Percentiles rank a stretch among this genome's conserved stretches.
Conservation (phyloP, 2,888 invertebrate genomes). For the Caenorhabditis afra region DNA sequence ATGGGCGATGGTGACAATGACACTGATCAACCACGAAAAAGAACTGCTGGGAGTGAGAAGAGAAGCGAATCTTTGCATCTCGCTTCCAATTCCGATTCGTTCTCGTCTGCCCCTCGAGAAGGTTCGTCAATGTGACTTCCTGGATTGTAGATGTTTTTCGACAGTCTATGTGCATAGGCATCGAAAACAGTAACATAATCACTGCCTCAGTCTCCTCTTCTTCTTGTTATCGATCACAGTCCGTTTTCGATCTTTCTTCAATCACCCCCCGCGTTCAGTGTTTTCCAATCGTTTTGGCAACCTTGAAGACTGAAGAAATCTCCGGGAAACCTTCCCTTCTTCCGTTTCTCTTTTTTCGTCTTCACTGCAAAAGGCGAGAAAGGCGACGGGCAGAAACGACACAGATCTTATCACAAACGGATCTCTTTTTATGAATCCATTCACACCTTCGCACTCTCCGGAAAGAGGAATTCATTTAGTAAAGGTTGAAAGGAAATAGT, state of each 20-base stretch:
- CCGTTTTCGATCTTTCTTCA: neutral
- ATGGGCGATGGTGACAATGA: too few relatives aligned
- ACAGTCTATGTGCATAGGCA: slow-evolving; percentile 32
- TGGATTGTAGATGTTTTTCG: slow-evolving; percentile 24
- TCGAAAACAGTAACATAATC: neutral
- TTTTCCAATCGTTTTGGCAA: neutral
- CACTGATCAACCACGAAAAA: too few relatives aligned
- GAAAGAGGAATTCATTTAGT: too few relatives aligned
- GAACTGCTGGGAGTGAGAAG: too few relatives aligned
- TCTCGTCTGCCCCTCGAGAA: too few relatives aligned
- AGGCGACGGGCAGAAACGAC: too few relatives aligned
- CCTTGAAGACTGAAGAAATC: too few relatives aligned
- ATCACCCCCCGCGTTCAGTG: too few relatives aligned
- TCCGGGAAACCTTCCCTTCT: neutral
- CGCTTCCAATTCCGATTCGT: too few relatives aligned
- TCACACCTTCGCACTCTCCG: slow-evolving; percentile 18
- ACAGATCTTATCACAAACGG: slow-evolving; percentile 24
- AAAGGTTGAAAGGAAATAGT: slow-evolving; percentile 34
- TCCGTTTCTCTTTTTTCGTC: neutral
- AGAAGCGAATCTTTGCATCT: too few relatives aligned
- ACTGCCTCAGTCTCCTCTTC: neutral
- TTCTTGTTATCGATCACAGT: slow-evolving; percentile 10
- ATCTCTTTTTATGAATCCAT: slow-evolving; percentile 33
- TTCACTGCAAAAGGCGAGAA: neutral
- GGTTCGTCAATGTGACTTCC: neutral